Conservation (phyloP, 1,140 invertebrate genomes). For the Dermatophagoides farinae region DNA sequence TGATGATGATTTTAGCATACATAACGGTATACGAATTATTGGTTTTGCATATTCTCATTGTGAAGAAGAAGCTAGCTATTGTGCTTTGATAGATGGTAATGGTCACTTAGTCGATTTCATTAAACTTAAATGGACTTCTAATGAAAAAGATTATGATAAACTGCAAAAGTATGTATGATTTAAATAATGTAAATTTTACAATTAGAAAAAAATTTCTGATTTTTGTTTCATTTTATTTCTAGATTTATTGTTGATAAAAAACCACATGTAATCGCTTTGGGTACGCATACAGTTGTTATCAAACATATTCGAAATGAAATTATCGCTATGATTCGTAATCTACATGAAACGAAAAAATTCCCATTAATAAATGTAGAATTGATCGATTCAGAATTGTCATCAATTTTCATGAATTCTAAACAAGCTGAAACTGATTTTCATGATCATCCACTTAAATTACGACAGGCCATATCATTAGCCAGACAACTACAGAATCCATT, state of each 20-base stretch:
- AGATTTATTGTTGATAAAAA: slow-evolving; percentile 59
- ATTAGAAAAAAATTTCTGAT: no score
- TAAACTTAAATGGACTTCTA: slow-evolving; percentile 37
- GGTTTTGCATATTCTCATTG: slow-evolving; percentile 68
- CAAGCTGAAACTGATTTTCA: slow-evolving; percentile 68
- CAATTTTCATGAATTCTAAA: slow-evolving; percentile 72
- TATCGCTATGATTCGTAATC: slow-evolving; percentile 42
- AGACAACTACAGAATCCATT: slow-evolving; percentile 83
- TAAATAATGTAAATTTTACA: no score
- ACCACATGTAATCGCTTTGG: slow-evolving; percentile 76
- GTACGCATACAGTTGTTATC: slow-evolving; percentile 67
- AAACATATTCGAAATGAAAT: slow-evolving; percentile 65
- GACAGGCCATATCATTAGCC: slow-evolving; percentile 77
- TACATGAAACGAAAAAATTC: slow-evolving; percentile 68
- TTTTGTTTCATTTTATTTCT: not conserved
- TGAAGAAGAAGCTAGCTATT: slow-evolving; percentile 63
- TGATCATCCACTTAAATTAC: slow-evolving; percentile 65
- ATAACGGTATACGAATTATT: slow-evolving; percentile 64
- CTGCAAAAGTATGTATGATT: slow-evolving; percentile 39
- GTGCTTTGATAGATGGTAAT: slow-evolving; percentile 60
- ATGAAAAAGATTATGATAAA: slow-evolving; percentile 45
- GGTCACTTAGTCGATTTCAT: slow-evolving; percentile 86
- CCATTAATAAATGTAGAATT: slow-evolving; percentile 70
- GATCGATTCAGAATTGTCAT: slow-evolving; percentile 72
- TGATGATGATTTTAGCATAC: slow-evolving; percentile 72